phyloP scores from a whole-genome alignment of 2,888 invertebrate species.

The Cryptops parisi region DNA sequence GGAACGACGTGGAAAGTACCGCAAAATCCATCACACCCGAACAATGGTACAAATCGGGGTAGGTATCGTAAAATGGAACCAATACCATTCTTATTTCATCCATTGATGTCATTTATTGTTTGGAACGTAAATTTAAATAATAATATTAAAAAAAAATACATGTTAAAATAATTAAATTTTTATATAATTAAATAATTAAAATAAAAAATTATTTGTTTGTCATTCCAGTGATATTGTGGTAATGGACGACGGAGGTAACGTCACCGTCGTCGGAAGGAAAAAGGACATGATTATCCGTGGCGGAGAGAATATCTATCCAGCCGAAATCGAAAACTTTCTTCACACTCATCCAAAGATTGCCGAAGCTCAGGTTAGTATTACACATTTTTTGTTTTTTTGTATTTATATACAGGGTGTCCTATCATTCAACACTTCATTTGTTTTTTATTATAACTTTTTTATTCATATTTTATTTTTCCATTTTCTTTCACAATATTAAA shows the following conservation, averaged over 20 bases:
- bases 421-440: too few relatives aligned
- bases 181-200: not conserved
- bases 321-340: constrained; percentile 38
- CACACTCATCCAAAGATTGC: constrained; percentile 35
- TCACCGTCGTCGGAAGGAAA: constrained; percentile 36
- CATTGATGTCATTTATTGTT: too few relatives aligned
- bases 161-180: too few relatives aligned
- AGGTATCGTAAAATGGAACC: too few relatives aligned
- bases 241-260: constrained; percentile 37
- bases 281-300: constrained; percentile 40
- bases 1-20: constrained; percentile 61
- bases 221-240: constrained; percentile 28
- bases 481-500: too few relatives aligned
- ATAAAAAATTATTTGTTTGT: not conserved
- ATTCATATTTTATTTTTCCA: too few relatives aligned
- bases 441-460: too few relatives aligned
- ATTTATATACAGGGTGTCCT: too few relatives aligned
- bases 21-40: constrained; percentile 47
- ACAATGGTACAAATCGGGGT: constrained; percentile 55
- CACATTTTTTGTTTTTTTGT: too few relatives aligned
- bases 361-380: constrained; percentile 35
- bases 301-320: constrained; percentile 42
- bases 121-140: too few relatives aligned
- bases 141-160: too few relatives aligned
- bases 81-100: too few relatives aligned